Conservation (phyloP, 2,797 vertebrate genomes). For the Pagetopsis macropterus region DNA sequence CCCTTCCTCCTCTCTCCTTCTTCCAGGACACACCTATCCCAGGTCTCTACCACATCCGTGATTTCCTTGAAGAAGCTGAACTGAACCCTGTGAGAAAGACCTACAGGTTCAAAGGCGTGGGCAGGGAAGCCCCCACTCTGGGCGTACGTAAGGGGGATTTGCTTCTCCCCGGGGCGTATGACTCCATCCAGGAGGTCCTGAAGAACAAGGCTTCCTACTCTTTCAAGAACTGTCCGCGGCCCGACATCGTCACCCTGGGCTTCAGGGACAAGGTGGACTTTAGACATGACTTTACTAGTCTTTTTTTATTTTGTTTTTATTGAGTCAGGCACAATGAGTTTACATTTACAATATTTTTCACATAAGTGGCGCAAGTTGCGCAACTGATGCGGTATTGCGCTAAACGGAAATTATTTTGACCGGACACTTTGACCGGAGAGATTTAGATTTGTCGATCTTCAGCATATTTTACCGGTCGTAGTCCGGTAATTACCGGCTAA, state of each 20-base stretch:
- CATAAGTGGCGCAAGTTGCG: no score
- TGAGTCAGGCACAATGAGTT: no score
- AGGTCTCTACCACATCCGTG: conserved; percentile 76
- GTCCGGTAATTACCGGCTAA: no score
- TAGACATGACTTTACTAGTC: neutral
- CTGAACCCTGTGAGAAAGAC: conserved; percentile 82
- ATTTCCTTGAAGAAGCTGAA: conserved; percentile 82
- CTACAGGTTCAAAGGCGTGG: conserved; percentile 81
- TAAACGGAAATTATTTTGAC: no score
- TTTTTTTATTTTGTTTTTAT: neutral
- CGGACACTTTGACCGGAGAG: no score
- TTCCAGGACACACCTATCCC: conserved; percentile 77
- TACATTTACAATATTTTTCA: no score
- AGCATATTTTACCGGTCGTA: no score
- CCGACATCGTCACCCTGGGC: conserved; percentile 61
- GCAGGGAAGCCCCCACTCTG: conserved; percentile 64
- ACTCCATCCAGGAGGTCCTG: conserved; percentile 71
- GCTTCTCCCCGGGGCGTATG: conserved; percentile 74
- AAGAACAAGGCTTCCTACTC: conserved; percentile 67
- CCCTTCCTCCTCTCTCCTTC: neutral
- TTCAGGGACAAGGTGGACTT: conserved; percentile 78
- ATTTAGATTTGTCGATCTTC: no score
- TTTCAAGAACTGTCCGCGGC: conserved; percentile 79
- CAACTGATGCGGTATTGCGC: no score
- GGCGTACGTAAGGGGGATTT: conserved; percentile 54